phyloP scores from a whole-genome alignment of 2,888 invertebrate genomes.

The Microplitis deprimator region DNA sequence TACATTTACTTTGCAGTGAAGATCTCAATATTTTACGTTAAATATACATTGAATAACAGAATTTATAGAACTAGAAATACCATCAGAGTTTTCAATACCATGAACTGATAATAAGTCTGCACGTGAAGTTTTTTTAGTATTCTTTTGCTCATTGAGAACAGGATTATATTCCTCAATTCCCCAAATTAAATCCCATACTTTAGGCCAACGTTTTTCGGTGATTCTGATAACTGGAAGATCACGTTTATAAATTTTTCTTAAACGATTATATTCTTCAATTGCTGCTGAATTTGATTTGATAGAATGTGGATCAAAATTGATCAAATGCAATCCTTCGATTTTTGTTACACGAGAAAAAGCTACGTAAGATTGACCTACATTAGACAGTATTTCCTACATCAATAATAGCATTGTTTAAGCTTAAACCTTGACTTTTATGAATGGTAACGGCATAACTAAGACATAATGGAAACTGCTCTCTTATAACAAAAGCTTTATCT shows the following conservation, averaged over 20 bases:
- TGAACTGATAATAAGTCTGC: background rate
- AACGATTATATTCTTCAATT: slow-evolving; percentile 17
- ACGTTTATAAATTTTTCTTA: background rate
- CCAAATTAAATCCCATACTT: slow-evolving; percentile 6
- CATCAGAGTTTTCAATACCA: background rate
- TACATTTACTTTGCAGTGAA: too few relatives aligned
- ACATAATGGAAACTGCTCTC: slow-evolving; percentile 16
- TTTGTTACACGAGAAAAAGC: background rate
- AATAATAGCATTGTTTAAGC: slow-evolving; percentile 3
- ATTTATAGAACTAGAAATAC: slow-evolving; percentile 1
- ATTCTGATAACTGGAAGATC: background rate
- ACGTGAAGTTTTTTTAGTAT: background rate
- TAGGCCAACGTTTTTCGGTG: background rate
- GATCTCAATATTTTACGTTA: background rate
- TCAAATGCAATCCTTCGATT: slow-evolving; percentile 10
- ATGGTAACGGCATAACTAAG: slow-evolving; percentile 24
- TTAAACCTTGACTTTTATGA: slow-evolving; percentile 23
- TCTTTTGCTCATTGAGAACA: background rate
- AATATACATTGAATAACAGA: slow-evolving; percentile 5
- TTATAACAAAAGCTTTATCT: slow-evolving; percentile 15
- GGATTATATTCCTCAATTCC: background rate
- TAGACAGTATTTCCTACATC: slow-evolving; percentile 12
- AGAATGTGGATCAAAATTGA: slow-evolving; percentile 8
- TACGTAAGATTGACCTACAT: slow-evolving; percentile 6
- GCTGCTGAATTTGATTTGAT: background rate